Conservation (phyloP, 23 tunicate genomes). For the Styela clava region DNA sequence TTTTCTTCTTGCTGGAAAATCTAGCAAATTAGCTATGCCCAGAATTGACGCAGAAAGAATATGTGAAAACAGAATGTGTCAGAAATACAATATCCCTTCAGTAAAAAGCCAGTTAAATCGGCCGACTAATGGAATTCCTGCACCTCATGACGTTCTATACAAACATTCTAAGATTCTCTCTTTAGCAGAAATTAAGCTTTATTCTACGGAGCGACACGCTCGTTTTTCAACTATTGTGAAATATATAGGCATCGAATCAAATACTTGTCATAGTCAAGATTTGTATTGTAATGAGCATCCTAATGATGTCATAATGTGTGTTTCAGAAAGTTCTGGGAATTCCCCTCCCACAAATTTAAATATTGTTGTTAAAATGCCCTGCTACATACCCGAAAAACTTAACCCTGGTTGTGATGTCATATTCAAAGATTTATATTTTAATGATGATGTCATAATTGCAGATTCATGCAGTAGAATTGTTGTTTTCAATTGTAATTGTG, state of each 20-base stretch:
- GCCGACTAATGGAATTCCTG: not conserved
- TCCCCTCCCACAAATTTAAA: not conserved
- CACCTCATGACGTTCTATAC: not conserved
- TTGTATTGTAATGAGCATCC: not conserved
- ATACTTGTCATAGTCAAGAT: not conserved
- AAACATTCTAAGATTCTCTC: not conserved
- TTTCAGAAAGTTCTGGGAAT: not conserved
- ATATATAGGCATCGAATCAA: not conserved
- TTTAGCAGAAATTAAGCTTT: not conserved
- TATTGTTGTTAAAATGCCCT: not conserved
- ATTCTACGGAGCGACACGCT: not conserved
- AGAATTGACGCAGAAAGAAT: not conserved
- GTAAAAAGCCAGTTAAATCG: slow-evolving; percentile 16
- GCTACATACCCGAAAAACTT: not conserved
- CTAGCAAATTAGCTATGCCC: not conserved
- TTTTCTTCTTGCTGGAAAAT: not conserved
- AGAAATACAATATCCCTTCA: not conserved
- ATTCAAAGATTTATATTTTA: slow-evolving; percentile 4
- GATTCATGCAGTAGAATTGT: not conserved
- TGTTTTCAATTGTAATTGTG: slow-evolving; percentile 14
- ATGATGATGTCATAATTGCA: slow-evolving; percentile 2
- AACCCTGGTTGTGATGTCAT: not conserved
- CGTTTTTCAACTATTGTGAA: not conserved
- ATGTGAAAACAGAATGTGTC: not conserved
- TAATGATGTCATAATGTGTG: not conserved